Percentiles rank a stretch among this genome's conserved stretches.
Evolutionary conservation across 2,888 invertebrate genomes (phyloP).

Genomic region (Drosophila pseudotalamancana): DNA sequence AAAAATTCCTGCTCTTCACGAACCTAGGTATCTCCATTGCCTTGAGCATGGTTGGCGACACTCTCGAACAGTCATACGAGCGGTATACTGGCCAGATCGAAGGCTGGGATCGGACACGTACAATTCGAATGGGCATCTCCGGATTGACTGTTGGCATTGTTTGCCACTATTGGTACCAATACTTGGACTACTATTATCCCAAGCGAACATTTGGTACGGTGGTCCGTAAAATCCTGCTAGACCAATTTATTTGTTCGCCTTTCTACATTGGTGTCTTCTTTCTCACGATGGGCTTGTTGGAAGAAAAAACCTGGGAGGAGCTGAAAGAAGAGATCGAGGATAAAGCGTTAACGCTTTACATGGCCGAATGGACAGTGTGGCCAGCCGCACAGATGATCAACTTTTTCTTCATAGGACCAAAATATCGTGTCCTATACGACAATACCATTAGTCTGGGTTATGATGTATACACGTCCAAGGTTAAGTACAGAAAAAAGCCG

Average conservation of each 20-base stretch:
- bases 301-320: slow-evolving; percentile 86
- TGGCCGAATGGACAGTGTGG: slow-evolving; percentile 96
- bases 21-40: slow-evolving; percentile 90
- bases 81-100: slow-evolving; percentile 85
- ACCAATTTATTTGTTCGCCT: slow-evolving; percentile 93
- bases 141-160: slow-evolving; percentile 91
- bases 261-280: slow-evolving; percentile 91
- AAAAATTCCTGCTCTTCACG: slow-evolving; percentile 89
- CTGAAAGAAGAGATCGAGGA: slow-evolving; percentile 87
- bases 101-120: slow-evolving; percentile 87
- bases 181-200: slow-evolving; percentile 89
- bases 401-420: slow-evolving; percentile 92
- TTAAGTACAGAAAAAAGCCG: slow-evolving; percentile 86
- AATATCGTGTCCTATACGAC: slow-evolving; percentile 93
- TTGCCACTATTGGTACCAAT: slow-evolving; percentile 93
- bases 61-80: slow-evolving; percentile 92
- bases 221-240: slow-evolving; percentile 90
- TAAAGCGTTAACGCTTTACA: slow-evolving; percentile 90
- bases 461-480: slow-evolving; percentile 92
- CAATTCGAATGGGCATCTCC: slow-evolving; percentile 90
- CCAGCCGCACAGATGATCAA: slow-evolving; percentile 95
- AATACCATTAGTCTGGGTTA: slow-evolving; percentile 92
- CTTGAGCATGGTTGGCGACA: slow-evolving; percentile 91
- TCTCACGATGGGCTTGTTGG: slow-evolving; percentile 89
- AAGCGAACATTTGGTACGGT: slow-evolving; percentile 88